Conservation (phyloP, 2,113 vertebrate genomes). For the Ammodytes dubius region DNA sequence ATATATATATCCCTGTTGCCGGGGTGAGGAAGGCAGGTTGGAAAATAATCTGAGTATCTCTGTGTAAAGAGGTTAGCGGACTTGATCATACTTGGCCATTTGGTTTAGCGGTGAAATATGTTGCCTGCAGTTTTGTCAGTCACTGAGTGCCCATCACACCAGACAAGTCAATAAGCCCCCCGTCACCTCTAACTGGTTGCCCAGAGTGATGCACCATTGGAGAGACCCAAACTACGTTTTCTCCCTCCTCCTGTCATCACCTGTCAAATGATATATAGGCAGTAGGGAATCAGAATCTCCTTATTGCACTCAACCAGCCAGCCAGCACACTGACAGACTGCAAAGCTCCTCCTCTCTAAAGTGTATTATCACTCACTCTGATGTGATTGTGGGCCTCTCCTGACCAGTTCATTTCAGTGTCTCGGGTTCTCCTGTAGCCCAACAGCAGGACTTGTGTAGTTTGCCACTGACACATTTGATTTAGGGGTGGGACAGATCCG, state of each 20-base stretch:
- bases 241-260: conserved; percentile 35
- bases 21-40: conserved; percentile 12
- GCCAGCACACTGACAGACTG: conserved; percentile 64
- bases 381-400: conserved; percentile 53
- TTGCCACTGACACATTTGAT: conserved; percentile 1
- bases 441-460: conserved; percentile 13
- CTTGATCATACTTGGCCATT: conserved; percentile 82
- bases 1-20: conserved; percentile 57
- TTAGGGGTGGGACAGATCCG: too few species aligned
- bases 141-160: conserved; percentile 82
- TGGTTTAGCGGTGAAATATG: conserved; percentile 58
- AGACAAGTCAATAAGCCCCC: conserved; percentile 88
- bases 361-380: conserved; percentile 54
- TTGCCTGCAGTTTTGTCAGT: conserved; percentile 79
- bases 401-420: conserved; percentile 44
- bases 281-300: conserved; percentile 48
- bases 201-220: conserved; percentile 79
- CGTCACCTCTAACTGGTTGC: conserved; percentile 80
- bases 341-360: conserved; percentile 55
- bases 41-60: conserved; percentile 54
- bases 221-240: conserved; percentile 42
- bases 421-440: conserved; percentile 33
- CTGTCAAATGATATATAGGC: conserved; percentile 63
- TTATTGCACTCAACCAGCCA: conserved; percentile 58
- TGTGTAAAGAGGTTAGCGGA: conserved; percentile 79